Conservation (phyloP, 92 coral and sea anemone genomes). For the Paragorgia papillata region DNA sequence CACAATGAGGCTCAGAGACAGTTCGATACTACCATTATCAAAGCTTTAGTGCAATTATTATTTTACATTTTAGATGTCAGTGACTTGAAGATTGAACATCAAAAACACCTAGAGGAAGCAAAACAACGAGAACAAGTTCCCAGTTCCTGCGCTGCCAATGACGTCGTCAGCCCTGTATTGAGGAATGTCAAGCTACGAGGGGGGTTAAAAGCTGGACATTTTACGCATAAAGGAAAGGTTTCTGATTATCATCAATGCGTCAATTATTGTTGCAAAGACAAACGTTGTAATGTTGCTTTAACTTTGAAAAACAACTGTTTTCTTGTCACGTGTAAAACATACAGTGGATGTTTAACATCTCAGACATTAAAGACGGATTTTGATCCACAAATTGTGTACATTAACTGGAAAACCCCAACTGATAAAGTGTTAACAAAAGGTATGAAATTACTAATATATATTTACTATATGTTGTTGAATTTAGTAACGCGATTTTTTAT, state of each 20-base stretch:
- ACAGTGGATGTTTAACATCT: conserved; percentile 69
- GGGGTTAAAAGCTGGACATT: conserved; percentile 82
- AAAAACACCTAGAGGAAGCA: too few relatives aligned
- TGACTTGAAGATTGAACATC: too few relatives aligned
- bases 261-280: conserved; percentile 87
- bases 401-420: conserved; percentile 89
- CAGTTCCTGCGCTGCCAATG: conserved; percentile 55
- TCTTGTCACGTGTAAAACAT: conserved; percentile 88
- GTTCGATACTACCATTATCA: too few relatives aligned
- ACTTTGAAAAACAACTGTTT: conserved; percentile 84
- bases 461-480: too few relatives aligned
- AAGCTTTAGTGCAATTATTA: not conserved
- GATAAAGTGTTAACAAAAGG: conserved; percentile 58
- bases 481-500: too few relatives aligned
- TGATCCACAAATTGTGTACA: conserved; percentile 76
- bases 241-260: conserved; percentile 75
- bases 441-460: not conserved
- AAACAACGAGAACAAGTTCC: not conserved
- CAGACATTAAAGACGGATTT: conserved; percentile 76
- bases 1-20: too few relatives aligned
- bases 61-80: not conserved
- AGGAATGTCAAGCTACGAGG: conserved; percentile 83
- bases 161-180: conserved; percentile 68
- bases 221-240: conserved; percentile 85
- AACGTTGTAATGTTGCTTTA: conserved; percentile 76